Conservation (phyloP, 2,797 vertebrate species). For the Parauchenoglanis ngamensis region DNA sequence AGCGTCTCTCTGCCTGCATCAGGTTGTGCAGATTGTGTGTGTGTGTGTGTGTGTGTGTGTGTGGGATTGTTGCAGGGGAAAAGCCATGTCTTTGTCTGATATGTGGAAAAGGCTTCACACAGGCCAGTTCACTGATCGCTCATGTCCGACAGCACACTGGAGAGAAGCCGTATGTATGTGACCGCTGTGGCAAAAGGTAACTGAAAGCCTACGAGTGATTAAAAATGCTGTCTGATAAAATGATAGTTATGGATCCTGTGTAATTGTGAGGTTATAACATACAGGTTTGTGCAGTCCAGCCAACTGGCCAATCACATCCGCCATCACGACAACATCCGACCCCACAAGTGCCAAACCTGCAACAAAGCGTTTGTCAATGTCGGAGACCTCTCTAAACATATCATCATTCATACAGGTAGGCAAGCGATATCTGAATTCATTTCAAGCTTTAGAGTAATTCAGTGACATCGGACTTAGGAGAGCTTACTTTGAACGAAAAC, state of each 20-base stretch:
- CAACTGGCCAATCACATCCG: conserved; percentile 98
- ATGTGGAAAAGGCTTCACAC: conserved; percentile 96
- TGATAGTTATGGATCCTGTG: background rate
- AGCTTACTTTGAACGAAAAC: background rate
- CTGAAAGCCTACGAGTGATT: background rate
- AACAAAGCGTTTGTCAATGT: conserved; percentile 97
- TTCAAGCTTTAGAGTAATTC: background rate
- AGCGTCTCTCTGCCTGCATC: background rate
- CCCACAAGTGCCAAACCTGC: conserved; percentile 94
- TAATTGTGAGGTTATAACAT: conserved; percentile 2
- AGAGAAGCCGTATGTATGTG: conserved; percentile 97
- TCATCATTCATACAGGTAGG: conserved; percentile 96
- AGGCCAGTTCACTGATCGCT: conserved; percentile 97
- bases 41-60: conserved; percentile 3
- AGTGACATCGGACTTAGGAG: background rate
- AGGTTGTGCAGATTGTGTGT: too few relatives aligned
- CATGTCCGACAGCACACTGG: conserved; percentile 97
- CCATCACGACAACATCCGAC: conserved; percentile 97
- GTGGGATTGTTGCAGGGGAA: conserved; percentile 78
- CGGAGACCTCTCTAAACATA: conserved; percentile 96
- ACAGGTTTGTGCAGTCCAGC: conserved; percentile 96
- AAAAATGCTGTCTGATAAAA: background rate
- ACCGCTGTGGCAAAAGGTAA: conserved; percentile 97
- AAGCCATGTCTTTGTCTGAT: conserved; percentile 94
- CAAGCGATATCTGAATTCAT: background rate